These are phyloP conservation scores for Trichopria drosophilae DNA, from an alignment of 2,888 invertebrate species.

Conservation along the genomic window DNA sequence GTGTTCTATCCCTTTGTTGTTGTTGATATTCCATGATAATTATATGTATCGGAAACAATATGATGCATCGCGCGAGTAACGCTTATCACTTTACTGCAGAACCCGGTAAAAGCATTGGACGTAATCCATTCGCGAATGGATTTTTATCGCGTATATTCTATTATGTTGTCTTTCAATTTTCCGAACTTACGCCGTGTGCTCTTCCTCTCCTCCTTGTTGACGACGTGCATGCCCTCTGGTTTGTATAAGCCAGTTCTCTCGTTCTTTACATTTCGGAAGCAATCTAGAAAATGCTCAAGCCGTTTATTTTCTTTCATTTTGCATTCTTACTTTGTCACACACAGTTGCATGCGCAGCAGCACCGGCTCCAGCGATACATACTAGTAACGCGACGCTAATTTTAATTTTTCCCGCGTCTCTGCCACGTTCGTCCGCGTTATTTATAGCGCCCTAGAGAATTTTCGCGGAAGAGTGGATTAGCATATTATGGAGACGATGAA, in stretches of 20 bases:
- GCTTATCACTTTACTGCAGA: no score
- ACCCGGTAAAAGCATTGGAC: no score
- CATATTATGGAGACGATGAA: constrained; percentile 24
- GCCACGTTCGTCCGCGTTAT: constrained; percentile 23
- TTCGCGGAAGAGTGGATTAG: constrained; percentile 30
- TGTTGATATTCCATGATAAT: no score
- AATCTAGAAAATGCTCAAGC: constrained; percentile 25
- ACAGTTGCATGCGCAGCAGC: neutral
- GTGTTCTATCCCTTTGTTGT: no score
- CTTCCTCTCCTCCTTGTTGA: no score
- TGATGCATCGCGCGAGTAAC: no score
- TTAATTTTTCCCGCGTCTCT: constrained; percentile 33
- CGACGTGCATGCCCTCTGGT: no score
- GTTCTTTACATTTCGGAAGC: neutral
- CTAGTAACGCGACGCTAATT: constrained; percentile 28
- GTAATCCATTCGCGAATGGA: no score
- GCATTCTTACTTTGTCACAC: neutral
- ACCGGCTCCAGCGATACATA: no score
- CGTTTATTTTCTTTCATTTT: constrained; percentile 15
- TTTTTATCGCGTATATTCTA: constrained; percentile 17
- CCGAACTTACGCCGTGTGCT: no score
- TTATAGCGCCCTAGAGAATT: constrained; percentile 31
- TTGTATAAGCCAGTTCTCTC: no score
- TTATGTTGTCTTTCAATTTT: constrained; percentile 21
- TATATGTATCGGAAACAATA: no score